These are phyloP conservation scores for Zeuzera pyrina DNA, from an alignment of 2,888 invertebrate species.

Conservation along the genomic window DNA sequence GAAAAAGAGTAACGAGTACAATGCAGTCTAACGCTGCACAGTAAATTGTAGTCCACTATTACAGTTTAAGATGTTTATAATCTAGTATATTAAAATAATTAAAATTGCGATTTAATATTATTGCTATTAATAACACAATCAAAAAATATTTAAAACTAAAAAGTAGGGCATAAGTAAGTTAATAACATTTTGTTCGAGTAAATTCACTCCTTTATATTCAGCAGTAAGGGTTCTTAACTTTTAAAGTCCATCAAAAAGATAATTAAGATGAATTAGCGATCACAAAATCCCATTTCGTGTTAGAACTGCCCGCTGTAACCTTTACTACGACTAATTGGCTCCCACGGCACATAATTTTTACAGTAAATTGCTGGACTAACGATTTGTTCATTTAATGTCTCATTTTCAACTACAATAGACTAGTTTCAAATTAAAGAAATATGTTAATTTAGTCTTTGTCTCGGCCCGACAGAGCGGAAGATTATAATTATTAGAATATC, in stretches of 20 bases:
- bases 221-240: constrained; percentile 23
- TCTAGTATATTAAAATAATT: no score
- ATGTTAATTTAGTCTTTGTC: constrained; percentile 67
- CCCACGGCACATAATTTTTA: constrained; percentile 54
- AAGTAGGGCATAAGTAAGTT: no score
- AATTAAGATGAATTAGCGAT: constrained; percentile 56
- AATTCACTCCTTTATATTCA: constrained; percentile 24
- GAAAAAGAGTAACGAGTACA: no score
- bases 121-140: no score
- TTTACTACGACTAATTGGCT: constrained; percentile 42
- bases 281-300: constrained; percentile 30
- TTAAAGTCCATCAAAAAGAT: constrained; percentile 41
- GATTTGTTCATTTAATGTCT: constrained; percentile 51
- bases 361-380: constrained; percentile 50
- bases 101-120: no score
- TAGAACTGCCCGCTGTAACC: constrained; percentile 13
- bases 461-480: constrained; percentile 56
- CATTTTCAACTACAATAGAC: constrained; percentile 65
- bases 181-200: no score
- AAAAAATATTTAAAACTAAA: no score
- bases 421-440: constrained; percentile 59
- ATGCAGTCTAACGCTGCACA: no score
- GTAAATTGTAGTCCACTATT: no score
- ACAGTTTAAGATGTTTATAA: no score
- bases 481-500: constrained; percentile 66